These are phyloP conservation scores for Ophthalmolycus amberensis DNA, from an alignment of 2,113 vertebrate genomes.

Conservation along the genomic window DNA sequence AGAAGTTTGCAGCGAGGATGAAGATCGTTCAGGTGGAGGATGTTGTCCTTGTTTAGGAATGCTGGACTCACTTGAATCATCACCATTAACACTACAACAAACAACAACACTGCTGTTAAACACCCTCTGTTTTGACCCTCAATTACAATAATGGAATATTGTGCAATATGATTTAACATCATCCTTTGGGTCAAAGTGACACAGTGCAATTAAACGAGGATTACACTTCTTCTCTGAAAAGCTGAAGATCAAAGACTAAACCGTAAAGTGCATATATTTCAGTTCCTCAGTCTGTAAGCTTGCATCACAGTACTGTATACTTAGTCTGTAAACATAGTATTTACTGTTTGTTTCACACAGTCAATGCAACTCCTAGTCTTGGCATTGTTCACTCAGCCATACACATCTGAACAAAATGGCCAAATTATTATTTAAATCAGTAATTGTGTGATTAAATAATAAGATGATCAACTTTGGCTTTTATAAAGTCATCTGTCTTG, in stretches of 20 bases:
- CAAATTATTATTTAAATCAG: not conserved
- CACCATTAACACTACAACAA: not conserved
- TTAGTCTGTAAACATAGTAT: not conserved
- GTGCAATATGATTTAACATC: not conserved
- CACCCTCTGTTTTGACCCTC: not conserved
- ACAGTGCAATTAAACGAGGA: not conserved
- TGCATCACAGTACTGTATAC: not conserved
- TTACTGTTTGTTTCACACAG: not conserved
- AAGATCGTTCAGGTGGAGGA: not conserved
- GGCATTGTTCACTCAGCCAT: not conserved
- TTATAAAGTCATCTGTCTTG: constrained; percentile 54
- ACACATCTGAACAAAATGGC: not conserved
- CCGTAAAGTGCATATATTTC: not conserved
- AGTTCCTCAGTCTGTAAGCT: not conserved
- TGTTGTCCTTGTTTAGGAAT: not conserved
- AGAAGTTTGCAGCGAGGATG: not conserved
- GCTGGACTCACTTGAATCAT: not conserved
- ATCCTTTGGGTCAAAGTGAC: not conserved
- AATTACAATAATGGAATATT: not conserved
- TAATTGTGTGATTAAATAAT: not conserved
- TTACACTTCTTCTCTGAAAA: not conserved
- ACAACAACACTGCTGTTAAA: not conserved
- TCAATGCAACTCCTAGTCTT: not conserved
- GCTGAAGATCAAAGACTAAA: not conserved
- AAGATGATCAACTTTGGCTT: constrained; percentile 34